Percentiles rank a stretch among this genome's conserved stretches.
Evolutionary conservation across 2,888 invertebrate genomes (phyloP).

Genomic region (Drosophila phalerata): DNA sequence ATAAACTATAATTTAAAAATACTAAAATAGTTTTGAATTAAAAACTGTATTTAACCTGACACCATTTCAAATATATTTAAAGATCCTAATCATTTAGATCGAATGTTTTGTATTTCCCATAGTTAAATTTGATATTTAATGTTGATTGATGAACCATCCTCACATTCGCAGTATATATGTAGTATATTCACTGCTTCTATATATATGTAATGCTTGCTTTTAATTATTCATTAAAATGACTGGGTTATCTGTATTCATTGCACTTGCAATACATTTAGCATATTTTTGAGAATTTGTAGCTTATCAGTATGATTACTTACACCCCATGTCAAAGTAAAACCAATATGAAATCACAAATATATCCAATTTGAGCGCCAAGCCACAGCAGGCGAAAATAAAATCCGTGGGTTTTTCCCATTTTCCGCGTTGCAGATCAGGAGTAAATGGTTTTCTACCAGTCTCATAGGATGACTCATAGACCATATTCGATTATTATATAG

Average conservation of each 20-base stretch:
- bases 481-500: conserved; percentile 49
- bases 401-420: conserved; percentile 91
- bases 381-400: conserved; percentile 91
- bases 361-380: conserved; percentile 93
- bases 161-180: not conserved
- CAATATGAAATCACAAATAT: conserved; percentile 89
- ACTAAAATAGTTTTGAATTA: too few species aligned
- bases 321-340: conserved; percentile 68
- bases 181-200: not conserved
- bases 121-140: conserved; percentile 5
- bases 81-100: not conserved
- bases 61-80: not conserved
- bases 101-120: not conserved
- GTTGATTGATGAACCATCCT: not conserved
- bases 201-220: not conserved
- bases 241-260: conserved; percentile 26
- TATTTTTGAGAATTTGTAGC: not conserved
- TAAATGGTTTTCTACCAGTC: conserved; percentile 79
- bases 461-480: conserved; percentile 83
- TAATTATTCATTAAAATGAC: conserved; percentile 4
- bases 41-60: not conserved
- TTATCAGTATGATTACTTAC: conserved; percentile 66
- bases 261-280: not conserved
- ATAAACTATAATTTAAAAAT: too few species aligned
- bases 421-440: conserved; percentile 86